phyloP scores from a whole-genome alignment of 1,140 invertebrate genomes.

The Pogonognathellus flavescens region DNA sequence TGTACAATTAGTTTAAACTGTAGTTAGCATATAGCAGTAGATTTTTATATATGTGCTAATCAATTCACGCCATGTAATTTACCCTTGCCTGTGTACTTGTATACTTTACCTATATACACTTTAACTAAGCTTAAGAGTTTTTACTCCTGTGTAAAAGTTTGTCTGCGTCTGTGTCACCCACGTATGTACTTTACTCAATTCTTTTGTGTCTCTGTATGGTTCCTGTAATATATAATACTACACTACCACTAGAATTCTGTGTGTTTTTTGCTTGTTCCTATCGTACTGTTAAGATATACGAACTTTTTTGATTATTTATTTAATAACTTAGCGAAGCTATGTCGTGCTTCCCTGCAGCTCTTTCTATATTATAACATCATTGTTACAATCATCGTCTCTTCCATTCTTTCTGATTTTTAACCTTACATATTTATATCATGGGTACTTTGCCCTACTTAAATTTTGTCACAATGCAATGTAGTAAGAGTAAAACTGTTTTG shows the following conservation, averaged over 20 bases:
- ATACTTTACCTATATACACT: background rate
- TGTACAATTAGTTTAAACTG: too few relatives aligned
- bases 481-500: background rate
- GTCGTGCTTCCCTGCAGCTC: background rate
- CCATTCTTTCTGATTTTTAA: slow-evolving; percentile 10
- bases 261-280: background rate
- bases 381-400: slow-evolving; percentile 2
- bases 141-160: background rate
- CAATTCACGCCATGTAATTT: background rate
- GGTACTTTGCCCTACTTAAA: background rate
- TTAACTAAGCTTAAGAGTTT: background rate
- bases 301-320: background rate
- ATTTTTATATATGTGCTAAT: background rate
- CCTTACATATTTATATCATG: background rate
- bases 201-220: background rate
- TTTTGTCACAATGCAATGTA: background rate
- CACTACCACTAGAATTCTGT: background rate
- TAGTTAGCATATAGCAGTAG: background rate
- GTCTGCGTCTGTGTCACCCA: background rate
- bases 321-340: background rate
- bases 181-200: background rate
- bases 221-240: too few relatives aligned
- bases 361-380: background rate
- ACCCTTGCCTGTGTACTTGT: background rate
- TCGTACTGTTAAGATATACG: background rate